Evolutionary conservation across 2,888 invertebrate genomes (phyloP).

Genomic region (Eristalinus aeneus): DNA sequence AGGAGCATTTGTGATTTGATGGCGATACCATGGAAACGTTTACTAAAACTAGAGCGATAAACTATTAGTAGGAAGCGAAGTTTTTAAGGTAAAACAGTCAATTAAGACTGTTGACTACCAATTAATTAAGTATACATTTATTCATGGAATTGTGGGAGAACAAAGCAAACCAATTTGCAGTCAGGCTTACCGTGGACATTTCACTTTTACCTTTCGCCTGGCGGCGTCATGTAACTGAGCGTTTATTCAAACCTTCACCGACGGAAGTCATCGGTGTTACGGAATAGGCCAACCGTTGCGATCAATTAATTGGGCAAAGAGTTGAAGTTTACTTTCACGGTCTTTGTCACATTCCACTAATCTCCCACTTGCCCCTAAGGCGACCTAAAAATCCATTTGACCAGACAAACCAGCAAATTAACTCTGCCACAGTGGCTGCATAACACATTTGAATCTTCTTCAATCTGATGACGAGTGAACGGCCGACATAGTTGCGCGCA

Average conservation of each 20-base stretch:
- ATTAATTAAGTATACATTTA: background rate
- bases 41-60: background rate
- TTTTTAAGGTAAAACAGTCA: background rate
- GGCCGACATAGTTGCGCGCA: background rate
- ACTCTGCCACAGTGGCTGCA: background rate
- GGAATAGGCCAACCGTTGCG: background rate
- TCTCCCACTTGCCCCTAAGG: slow-evolving; percentile 16
- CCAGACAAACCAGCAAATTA: background rate
- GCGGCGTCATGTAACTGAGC: slow-evolving; percentile 9
- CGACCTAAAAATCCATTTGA: background rate
- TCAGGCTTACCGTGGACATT: background rate
- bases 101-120: background rate
- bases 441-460: slow-evolving; percentile 21
- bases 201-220: slow-evolving; percentile 14
- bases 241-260: background rate
- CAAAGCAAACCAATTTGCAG: background rate
- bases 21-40: background rate
- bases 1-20: background rate
- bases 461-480: background rate
- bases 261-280: background rate
- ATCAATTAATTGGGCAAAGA: slow-evolving; percentile 16
- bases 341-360: slow-evolving; percentile 27
- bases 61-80: background rate
- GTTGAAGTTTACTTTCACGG: slow-evolving; percentile 33
- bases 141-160: background rate